Evolutionary conservation across 2,113 vertebrate species (phyloP), one percentile per base, ranked within the genome.

Genomic region (Daboia siamensis): DNA sequence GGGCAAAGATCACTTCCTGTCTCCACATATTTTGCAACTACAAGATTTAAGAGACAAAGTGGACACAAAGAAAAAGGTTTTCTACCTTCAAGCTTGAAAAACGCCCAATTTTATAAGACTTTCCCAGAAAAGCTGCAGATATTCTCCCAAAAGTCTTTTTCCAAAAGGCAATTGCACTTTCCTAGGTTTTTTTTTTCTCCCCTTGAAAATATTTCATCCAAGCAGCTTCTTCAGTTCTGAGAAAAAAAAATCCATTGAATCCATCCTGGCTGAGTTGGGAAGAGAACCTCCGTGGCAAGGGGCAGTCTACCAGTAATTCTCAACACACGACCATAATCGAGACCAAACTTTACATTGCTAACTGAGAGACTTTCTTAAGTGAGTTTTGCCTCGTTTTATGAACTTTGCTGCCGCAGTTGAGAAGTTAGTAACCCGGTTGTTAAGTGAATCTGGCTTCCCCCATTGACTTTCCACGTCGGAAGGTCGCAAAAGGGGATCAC

Each of bases 391-490:
- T 29, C 29, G 2, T n/a, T n/a, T n/a, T n/a, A 69, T 0, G 12
- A 15, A 1, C 4, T 4, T 13, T 4, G 29, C n/a, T 69, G 3
- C 29, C n/a, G 2, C 12, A n/a, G 26, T 64, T 51, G 48, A 51
- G 1, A 51, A 51, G 48, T 51, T 51, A 51, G 48, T 51, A 51
- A 51, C 8, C 8, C 8, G 48, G 48, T 51, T 29, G 61, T 29
- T 26, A 4, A 61, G 26, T 12, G 61, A 64, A 64, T 64, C 10
- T 1, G 0, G 26, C 61, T 4, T 29, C 26, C 26, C 26, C 26
- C 10, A 8, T 15, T n/a, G 1, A n/a, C 12, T 69, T 69, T n/a
- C 29, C 61, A 5, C 0, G 12, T n/a, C 61, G 2, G 11, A 12
- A 29, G 26, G 61, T 69, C 29, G 1, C 61, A 69, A 69, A n/a